Evolutionary conservation across 2,797 vertebrate species (phyloP), one percentile per base, ranked within the genome.

Genomic region (Myotis planiceps): DNA sequence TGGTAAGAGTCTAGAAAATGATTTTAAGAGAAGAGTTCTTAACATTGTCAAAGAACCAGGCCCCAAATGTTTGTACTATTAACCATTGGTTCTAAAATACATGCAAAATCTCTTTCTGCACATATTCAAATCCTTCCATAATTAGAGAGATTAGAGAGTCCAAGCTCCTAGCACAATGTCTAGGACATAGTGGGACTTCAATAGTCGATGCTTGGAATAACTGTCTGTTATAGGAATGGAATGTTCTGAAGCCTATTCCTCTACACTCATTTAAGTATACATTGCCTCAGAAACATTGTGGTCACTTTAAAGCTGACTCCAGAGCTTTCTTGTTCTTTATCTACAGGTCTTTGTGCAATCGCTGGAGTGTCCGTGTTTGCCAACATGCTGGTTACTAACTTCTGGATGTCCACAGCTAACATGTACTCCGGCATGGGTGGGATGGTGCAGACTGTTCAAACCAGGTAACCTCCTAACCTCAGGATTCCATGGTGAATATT

Each of bases 311-410:
- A 69, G 32, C n/a, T 92, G 12, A 88, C 25, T 53, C 79, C 6
- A 6, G 45, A 66, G 25, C 27, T 42, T 76, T 89, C 39, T 58
- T 84, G 32, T 90, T 97, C 12, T 97, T 80, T 68, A 27, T 4
- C 32, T 66, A 25, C 89, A 99, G 99, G 99, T 63, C 96, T 99
- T 37, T 99, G 99, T 96, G 99, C 98, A 51, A 99, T 99, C 32
- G 99, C 99, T 3, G 99, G 99, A 1, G 99, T 99, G 81, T 99
- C 99, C 0, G 99, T 99, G 92, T 99, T 99, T 95, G 99, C 99
- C 80, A 99, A 99, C 98, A 98, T 99, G 98, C 98, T 99, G 80
- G 99, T 99, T 95, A 99, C 99, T 92, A 99, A 99, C 97, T 99
- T 99, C 96, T 99, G 98, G 99, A 98, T 98, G 98, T 98, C 98